Conservation (phyloP, 2,113 vertebrate species). For the Spermophilus dauricus region DNA sequence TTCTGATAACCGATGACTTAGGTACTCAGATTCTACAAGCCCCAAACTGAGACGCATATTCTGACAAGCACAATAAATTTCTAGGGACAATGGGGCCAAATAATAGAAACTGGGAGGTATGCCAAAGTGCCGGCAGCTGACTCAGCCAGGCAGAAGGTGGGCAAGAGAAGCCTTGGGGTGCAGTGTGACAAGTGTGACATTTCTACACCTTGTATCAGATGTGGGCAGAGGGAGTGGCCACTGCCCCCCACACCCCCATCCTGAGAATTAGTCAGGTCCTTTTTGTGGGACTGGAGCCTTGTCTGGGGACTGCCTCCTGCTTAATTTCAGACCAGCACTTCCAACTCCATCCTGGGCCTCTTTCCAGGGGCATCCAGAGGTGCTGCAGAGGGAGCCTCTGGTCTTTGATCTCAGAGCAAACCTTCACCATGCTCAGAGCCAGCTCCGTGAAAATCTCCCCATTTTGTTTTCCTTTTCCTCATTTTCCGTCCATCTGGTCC, state of each 20-base stretch:
- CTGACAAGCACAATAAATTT: neutral
- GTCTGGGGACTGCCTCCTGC: accelerated
- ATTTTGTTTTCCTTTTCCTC: too few relatives aligned
- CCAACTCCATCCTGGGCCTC: neutral
- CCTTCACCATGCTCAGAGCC: neutral
- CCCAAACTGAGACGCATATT: neutral
- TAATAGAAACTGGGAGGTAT: neutral
- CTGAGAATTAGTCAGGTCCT: neutral
- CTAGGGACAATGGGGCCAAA: neutral
- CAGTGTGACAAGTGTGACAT: neutral
- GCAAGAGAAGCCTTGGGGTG: neutral
- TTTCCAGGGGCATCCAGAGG: neutral
- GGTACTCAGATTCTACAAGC: neutral
- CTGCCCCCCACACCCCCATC: accelerated
- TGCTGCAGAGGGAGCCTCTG: accelerated
- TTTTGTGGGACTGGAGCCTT: accelerated
- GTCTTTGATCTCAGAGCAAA: neutral
- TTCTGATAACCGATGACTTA: neutral
- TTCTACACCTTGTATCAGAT: neutral
- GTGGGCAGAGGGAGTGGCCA: neutral
- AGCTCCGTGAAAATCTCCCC: too few relatives aligned
- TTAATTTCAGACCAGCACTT: neutral
- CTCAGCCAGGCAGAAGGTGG: neutral
- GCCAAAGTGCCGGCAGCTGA: neutral
- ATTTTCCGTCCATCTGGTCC: neutral